Conservation (phyloP, 2,888 invertebrate genomes). For the Lacanobia oleracea region DNA sequence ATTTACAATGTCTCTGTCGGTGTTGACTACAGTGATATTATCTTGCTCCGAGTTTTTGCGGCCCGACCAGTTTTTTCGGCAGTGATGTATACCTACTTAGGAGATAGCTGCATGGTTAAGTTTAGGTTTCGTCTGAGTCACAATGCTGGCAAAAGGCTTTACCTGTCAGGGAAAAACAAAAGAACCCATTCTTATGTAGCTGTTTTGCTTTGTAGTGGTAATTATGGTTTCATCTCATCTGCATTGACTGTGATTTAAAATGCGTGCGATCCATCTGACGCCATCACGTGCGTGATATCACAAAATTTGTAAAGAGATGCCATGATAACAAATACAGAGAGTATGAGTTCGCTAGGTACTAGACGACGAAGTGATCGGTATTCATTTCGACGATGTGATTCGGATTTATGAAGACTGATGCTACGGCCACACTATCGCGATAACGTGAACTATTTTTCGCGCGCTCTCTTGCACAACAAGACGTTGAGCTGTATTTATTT, state of each 20-base stretch:
- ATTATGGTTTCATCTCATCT: not conserved
- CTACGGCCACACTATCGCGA: no score
- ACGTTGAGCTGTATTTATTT: no score
- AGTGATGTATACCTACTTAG: slow-evolving; percentile 37
- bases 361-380: not conserved
- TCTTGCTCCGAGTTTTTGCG: slow-evolving; percentile 55
- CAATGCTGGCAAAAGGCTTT: not conserved
- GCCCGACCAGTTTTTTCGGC: slow-evolving; percentile 55
- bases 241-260: not conserved
- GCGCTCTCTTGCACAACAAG: no score
- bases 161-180: slow-evolving; percentile 8
- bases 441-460: no score
- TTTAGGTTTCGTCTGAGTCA: slow-evolving; percentile 30
- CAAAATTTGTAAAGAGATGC: no score
- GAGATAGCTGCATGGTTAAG: slow-evolving; percentile 18
- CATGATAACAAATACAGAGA: no score
- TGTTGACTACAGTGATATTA: slow-evolving; percentile 54
- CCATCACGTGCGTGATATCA: no score
- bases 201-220: not conserved
- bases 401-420: no score
- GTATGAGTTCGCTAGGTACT: not conserved
- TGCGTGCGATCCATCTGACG: no score
- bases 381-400: not conserved
- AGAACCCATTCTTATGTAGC: not conserved
- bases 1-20: slow-evolving; percentile 62